Evolutionary conservation across 2,888 invertebrate genomes (phyloP), one percentile per base, ranked within the genome.

Genomic region (Hydrotaea cyrtoneurina): DNA sequence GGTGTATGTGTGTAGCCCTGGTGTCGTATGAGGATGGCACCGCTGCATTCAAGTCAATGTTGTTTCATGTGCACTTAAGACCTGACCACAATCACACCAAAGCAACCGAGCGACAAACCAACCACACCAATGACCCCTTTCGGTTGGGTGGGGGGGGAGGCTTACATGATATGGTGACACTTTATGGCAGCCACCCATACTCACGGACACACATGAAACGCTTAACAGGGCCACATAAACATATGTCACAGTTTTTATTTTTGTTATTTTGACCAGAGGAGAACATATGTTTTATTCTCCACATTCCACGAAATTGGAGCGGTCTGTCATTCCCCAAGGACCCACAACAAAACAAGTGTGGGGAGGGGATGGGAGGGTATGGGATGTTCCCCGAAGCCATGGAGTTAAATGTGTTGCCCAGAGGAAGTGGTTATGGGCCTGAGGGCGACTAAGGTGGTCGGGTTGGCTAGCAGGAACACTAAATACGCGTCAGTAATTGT

Each of bases 281-380:
- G 5, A 69, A 69, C 69, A 69, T 69, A 69, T 69, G 69, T 69
- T 69, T 23, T 39, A 66, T 43, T 0, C 46, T 69, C 69, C 21
- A 15, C 69, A 23, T 46, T 46, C 21, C 46, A 69, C 46, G 69
- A 69, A 69, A 69, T 69, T 69, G 23, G 39, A 69, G 43, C 69
- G 43, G 69, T 69, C 55, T 57, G 62, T 77, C 39, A 75, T 57
- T 78, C 78, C 64, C 80, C 84, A 75, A 78, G 75, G 80, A 78
- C 57, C 64, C 3, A n/a, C 31, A 2, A 31, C 31, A n/a, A 26
- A 21, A 55, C 39, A 39, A 8, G 39, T 1, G 7, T 39, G 4
- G 1, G 10, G 8, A 5, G 5, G 21, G 21, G 8, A 8, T 19
- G 19, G 5, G 21, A 10, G 2, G 55, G 55, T n/a, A n/a, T n/a